Evolutionary conservation across 2,888 invertebrate genomes (phyloP).

Genomic region (Microplitis deprimator): DNA sequence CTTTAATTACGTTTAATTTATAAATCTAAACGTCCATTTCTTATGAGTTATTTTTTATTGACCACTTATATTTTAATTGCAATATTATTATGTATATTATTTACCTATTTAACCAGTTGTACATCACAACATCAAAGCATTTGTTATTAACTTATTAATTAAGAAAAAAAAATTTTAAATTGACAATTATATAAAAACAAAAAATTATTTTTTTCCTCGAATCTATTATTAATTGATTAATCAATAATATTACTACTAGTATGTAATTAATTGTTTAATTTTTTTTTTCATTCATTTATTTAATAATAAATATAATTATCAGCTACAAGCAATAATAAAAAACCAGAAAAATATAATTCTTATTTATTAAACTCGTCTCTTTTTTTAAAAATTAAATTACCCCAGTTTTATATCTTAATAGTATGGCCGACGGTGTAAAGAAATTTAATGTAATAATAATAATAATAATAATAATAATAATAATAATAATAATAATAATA

Average conservation of each 20-base stretch:
- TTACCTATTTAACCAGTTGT: background rate
- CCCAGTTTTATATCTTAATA: constrained; percentile 10
- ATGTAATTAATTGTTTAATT: constrained; percentile 14
- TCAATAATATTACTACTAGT: background rate
- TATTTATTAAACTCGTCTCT: constrained; percentile 5
- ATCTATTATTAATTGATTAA: background rate
- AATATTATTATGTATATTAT: background rate
- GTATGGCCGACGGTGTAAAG: constrained; percentile 28
- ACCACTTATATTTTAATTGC: background rate
- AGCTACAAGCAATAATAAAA: constrained; percentile 12
- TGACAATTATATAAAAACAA: background rate
- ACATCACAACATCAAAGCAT: background rate
- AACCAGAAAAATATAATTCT: constrained; percentile 35
- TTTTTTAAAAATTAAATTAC: background rate
- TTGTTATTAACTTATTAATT: background rate
- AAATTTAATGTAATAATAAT: constrained; percentile 1
- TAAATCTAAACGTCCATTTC: background rate
- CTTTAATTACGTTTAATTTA: background rate
- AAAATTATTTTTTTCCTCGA: too few relatives aligned
- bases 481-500: too few relatives aligned
- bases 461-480: too few relatives aligned
- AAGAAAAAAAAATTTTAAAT: constrained; percentile 27
- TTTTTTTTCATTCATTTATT: constrained; percentile 17
- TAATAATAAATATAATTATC: constrained; percentile 35
- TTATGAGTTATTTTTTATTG: background rate